Evolutionary conservation across 2,113 vertebrate species (phyloP), one percentile per base, ranked within the genome.

Genomic region (Melanostigma gelatinosum): DNA sequence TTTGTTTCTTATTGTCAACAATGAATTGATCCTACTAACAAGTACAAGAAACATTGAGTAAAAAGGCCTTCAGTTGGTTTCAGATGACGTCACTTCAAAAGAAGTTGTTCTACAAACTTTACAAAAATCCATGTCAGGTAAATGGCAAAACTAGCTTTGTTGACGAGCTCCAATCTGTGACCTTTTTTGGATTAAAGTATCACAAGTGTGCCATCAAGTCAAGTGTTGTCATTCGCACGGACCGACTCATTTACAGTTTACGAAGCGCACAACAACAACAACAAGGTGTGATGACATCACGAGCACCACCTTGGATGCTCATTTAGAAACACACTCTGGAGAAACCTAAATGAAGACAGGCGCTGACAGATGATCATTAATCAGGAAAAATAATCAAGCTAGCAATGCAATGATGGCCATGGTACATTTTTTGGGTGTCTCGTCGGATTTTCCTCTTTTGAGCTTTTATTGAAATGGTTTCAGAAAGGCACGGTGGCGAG

Each of bases 401-500:
- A 75, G 74, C 71, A 86, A 82, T 60, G 54, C 63, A 84, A 79
- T 79, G 77, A 89, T 69, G 71, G 50, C 82, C 48, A 87, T 83
- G 61, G 82, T 84, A 48, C 10, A 73, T 57, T 85, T 83, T 83
- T 80, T 69, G 79, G 58, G 79, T 61, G 75, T 87, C 64, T 87
- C 77, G 67, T 74, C 84, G 80, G 83, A 89, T 91, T 84, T 79
- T 83, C 61, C 29, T 79, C 72, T 84, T 83, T 82, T 81, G 81
- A 80, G 84, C 80, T 77, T 85, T 88, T 85, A 88, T 83, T 89
- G 84, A 92, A 91, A 91, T 85, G 60, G 87, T 90, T 92, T 90
- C 75, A 63, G 77, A 88, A 83, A 72, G 68, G 79, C 82, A 46
- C 83, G 77, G 82, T 54, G 38, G 73, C 63, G 55, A 69, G 82